Evolutionary conservation across 2,888 invertebrate genomes (phyloP), one percentile per base, ranked within the genome.

Genomic region (Netelia inedita): DNA sequence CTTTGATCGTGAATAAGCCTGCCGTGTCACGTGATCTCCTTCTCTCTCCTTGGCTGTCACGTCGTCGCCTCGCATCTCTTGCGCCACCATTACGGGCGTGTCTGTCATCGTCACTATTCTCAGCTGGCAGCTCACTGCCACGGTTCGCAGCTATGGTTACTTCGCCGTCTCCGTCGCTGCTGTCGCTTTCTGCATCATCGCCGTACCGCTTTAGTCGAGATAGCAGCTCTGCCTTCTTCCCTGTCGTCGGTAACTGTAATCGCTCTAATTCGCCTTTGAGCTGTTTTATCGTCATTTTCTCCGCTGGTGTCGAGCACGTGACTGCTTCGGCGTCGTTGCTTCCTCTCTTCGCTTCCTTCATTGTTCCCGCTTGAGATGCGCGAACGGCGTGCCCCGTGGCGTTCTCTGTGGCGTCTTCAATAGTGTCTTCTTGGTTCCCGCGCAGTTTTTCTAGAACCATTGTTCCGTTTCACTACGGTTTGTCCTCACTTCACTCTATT

Each of bases 1-100:
- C 82, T 72, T 73, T 82, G 23, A 84, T 79, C 8, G 75, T 79
- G 10, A 86, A 79, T 9, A 35, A 23, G 46, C 28, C 68, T 55
- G 73, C 1, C 10, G 35, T 11, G 50, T 50, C 19, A 14, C 16
- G 10, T 10, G 61, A 9, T 2, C 2, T 21, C 10, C 14, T 10
- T 61, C 8, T 23, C 10, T 23, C 55, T 55, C 16, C 16, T 0
- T 50, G 14, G 59, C n/a, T n/a, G 23, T 9, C 46, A 43, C 50
- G 11, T 6, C 50, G 50, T n/a, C 2, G 10, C 0, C 2, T 50
- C 11, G 11, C 50, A 10, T 14, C 10, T 50, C 50, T 50, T 10
- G 50, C 5, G 11, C 50, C n/a, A 50, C 2, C n/a, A n/a, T 10
- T 50, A 2, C 50, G 50, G 9, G 5, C 11, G 11, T 10, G 59